Evolutionary conservation across 2,797 vertebrate genomes (phyloP), one percentile per base, ranked within the genome.

Genomic region (Tokudaia muenninki): DNA sequence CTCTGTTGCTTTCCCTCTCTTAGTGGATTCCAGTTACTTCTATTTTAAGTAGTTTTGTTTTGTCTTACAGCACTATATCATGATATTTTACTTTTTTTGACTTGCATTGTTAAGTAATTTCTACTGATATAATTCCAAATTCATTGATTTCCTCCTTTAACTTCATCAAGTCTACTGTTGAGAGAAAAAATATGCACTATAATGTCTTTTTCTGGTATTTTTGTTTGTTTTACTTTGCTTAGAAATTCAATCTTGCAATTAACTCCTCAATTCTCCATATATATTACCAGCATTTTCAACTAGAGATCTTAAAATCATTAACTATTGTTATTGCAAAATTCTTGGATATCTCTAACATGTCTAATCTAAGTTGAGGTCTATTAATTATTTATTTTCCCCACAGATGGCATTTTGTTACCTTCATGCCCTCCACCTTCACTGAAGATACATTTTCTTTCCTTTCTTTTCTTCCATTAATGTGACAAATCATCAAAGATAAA

Each of bases 361-460:
- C 1, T 63, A 4, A 61, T 26, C 6, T 81, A 41, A 74, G 86
- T 67, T 6, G 47, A 31, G 16, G 14, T 41, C 0, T 41, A 5
- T 34, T 31, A 14, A 22, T 11, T 70, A 3, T 63, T 19, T 87
- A 5, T 31, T 84, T 84, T 65, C 26, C 26, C 37, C 19, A 65
- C 16, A 84, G 37, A 3, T 61, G 63, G 59, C 19, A 34, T 77
- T 59, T 70, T 50, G 17, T 41, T 89, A 6, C 1, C 7, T 59
- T 89, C 7, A 9, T 7, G 37, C 2, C 1, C 7, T n/a, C 1
- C 0, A 13, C 2, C 1, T 22, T 59, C 17, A 50, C 0, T 44
- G 24, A 83, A 63, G 26, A 47, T 47, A 47, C 3, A 31, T 26
- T 31, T 84, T 63, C 34, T 9, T 50, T 17, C 55, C 70, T 63